Conservation (phyloP, 2,888 invertebrate genomes). For the Oxystoma pomonae region DNA sequence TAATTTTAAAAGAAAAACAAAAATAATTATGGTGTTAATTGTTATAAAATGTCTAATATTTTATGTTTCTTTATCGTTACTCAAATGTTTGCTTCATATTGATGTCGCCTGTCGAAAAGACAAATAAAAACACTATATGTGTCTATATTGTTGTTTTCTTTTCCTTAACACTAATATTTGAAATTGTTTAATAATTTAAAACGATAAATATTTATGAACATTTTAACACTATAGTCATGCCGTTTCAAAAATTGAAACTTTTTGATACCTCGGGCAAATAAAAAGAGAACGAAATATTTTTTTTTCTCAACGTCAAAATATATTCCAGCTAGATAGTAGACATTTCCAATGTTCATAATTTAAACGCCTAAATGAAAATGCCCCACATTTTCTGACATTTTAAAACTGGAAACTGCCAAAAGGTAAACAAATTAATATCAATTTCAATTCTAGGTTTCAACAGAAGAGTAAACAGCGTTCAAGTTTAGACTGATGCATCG, state of each 20-base stretch:
- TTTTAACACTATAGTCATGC: too few species aligned
- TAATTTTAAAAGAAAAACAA: too few species aligned
- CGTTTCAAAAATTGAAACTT: too few species aligned
- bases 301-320: too few species aligned
- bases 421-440: background rate
- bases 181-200: background rate
- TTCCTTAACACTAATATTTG: background rate
- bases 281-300: too few species aligned
- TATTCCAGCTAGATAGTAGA: too few species aligned
- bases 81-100: background rate
- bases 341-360: background rate
- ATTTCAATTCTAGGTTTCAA: background rate
- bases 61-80: too few species aligned
- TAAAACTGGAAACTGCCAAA: background rate
- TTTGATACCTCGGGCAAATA: too few species aligned
- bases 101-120: background rate
- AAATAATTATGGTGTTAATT: too few species aligned
- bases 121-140: background rate
- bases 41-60: too few species aligned
- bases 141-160: background rate
- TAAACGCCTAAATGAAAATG: background rate
- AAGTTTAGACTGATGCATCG: too few species aligned
- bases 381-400: background rate
- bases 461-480: background rate
- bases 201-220: background rate